Evolutionary conservation across 1,140 invertebrate genomes (phyloP).

Genomic region (Trinorchestia longiramus): DNA sequence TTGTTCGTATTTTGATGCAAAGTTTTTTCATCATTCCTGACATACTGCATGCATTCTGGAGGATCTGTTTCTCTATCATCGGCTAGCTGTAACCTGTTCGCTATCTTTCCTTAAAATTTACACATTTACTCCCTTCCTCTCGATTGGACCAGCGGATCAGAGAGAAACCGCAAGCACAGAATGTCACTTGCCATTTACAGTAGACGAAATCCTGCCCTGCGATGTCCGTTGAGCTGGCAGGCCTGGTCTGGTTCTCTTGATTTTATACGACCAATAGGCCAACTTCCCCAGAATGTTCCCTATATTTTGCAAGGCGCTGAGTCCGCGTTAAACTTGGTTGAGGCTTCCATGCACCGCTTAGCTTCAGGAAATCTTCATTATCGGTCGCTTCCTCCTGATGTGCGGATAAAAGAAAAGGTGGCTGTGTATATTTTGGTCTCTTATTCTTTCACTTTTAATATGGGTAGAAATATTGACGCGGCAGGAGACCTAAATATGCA

Average conservation of each 20-base stretch:
- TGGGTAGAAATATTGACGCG: not conserved
- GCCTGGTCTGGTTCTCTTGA: not conserved
- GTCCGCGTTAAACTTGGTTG: not conserved
- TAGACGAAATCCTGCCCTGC: not conserved
- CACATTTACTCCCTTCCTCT: too few species aligned
- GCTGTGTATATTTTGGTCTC: not conserved
- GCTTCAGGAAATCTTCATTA: constrained; percentile 46
- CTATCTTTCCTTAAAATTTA: not conserved
- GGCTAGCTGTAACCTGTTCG: too few species aligned
- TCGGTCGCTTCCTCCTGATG: constrained; percentile 48
- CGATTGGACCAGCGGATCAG: not conserved
- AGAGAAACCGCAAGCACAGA: not conserved
- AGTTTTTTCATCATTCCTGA: too few species aligned
- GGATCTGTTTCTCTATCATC: too few species aligned
- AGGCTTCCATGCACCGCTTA: constrained; percentile 42
- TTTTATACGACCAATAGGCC: constrained; percentile 26
- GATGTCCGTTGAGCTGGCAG: not conserved
- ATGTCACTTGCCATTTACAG: not conserved
- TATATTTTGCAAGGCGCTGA: constrained; percentile 41
- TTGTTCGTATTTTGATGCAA: too few species aligned
- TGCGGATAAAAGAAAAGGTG: constrained; percentile 1
- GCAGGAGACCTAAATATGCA: not conserved
- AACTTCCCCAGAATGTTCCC: constrained; percentile 28
- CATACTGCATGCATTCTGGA: too few species aligned
- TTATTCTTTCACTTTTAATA: not conserved